phyloP scores from a whole-genome alignment of 92 coral and sea anemone species.

The Metridium senile region DNA sequence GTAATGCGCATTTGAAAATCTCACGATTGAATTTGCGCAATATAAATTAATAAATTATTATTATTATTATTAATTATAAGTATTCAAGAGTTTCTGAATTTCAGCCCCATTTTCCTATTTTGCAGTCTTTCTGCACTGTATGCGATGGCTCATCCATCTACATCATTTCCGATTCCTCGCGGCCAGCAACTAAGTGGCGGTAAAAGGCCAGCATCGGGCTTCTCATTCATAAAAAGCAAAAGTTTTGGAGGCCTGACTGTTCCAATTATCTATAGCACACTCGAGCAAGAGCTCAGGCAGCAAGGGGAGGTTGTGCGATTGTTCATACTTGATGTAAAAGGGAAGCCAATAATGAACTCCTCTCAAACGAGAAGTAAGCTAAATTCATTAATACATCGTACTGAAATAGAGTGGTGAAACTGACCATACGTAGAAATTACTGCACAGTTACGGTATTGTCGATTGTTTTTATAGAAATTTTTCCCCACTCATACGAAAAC shows the following conservation, averaged over 20 bases:
- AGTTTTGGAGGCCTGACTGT: conserved; percentile 35
- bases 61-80: no score
- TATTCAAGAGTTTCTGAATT: no score
- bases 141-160: background rate
- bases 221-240: conserved; percentile 23
- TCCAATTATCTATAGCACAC: conserved; percentile 26
- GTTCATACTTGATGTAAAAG: conserved; percentile 32
- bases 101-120: background rate
- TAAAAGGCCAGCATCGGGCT: conserved; percentile 37
- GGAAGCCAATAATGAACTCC: conserved; percentile 41
- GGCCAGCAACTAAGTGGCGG: conserved; percentile 10
- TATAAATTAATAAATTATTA: no score
- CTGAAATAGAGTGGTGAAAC: no score
- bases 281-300: conserved; percentile 39
- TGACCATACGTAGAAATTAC: no score
- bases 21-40: no score
- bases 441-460: no score
- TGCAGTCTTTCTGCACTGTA: no score
- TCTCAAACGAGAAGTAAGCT: conserved; percentile 47
- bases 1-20: no score
- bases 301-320: conserved; percentile 47
- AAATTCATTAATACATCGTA: background rate
- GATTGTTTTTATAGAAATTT: no score
- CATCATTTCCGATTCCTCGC: background rate
- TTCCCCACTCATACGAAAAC: no score